Percentiles rank a stretch among this genome's conserved stretches.
Evolutionary conservation across 2,113 vertebrate genomes (phyloP).

Genomic region (Ochotona curzoniae): DNA sequence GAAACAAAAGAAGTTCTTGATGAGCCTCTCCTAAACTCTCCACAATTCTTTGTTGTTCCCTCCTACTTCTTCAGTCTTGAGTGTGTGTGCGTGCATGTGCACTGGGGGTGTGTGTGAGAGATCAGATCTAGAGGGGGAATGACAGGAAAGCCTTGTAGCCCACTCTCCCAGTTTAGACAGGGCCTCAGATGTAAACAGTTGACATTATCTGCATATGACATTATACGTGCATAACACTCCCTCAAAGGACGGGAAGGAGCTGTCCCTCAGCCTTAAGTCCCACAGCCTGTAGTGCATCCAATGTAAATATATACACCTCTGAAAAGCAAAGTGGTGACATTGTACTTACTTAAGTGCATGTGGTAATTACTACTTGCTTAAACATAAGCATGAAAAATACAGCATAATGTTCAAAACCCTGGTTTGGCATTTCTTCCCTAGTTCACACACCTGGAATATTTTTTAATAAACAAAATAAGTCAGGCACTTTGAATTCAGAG

Average conservation of each 20-base stretch:
- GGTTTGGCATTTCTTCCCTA: constrained; percentile 29
- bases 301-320: not conserved
- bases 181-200: not conserved
- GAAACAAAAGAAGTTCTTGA: not conserved
- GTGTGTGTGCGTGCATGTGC: not conserved
- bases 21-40: not conserved
- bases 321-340: constrained; percentile 32
- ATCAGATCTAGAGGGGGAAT: not conserved
- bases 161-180: not conserved
- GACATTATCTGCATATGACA: not conserved
- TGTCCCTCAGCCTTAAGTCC: not conserved
- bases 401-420: not conserved
- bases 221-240: not conserved
- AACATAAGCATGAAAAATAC: not conserved
- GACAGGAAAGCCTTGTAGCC: not conserved
- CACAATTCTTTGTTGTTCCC: not conserved
- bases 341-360: not conserved
- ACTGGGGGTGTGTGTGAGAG: too few species aligned
- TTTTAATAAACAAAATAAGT: constrained; percentile 6
- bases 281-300: not conserved
- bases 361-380: constrained; percentile 23
- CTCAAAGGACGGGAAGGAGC: not conserved
- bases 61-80: not conserved
- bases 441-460: not conserved
- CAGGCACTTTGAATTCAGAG: not conserved